Base-by-base conservation (phyloP, 2,113 vertebrate genomes). In the Osmerus mordax region DNA sequence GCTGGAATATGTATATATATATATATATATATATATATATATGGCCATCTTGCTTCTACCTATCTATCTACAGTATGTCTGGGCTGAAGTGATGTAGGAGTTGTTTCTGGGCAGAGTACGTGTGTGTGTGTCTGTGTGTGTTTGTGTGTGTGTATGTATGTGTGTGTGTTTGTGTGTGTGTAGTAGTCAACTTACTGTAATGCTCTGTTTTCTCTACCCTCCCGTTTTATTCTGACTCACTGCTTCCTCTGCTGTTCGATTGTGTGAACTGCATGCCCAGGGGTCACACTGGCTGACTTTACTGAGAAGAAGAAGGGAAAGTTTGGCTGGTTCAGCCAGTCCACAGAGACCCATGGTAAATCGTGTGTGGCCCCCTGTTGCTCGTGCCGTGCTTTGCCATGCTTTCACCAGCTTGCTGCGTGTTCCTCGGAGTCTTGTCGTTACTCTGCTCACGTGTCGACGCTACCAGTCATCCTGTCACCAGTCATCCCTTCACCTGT, bases 291-390 rank as follows among this genome's bases (percentile, higher is more conserved):
- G 93, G 96, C 94, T 52, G 95, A 99, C 90, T 93, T 99, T 88
- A 94, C 95, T 86, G 93, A 95, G 72, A 96, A 97, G 95, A 98
- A 97, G 95, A 98, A 93, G 92, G 95, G 92, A 84, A 95, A 90
- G 89, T 94, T 97, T 93, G 94, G 92, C 83, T 94, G 93, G 93
- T 97, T 97, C 93, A 94, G 90, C 75, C 95, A 94, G 92, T 95
- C 94, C 87, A 92, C 95, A 90, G 95, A 94, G 83, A 96, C 96
- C 88, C 96, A 96, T 85, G 96, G 97, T 98, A 96, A 96, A 84
- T 78, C 28, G 59, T 29, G 66, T 4, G 66, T 28, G 32, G 19
- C 21, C 64, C 54, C 77, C 69, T 75, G 3, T 61, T 72, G 65
- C 69, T 28, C 54, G 18, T 71, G 77, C 75, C 78, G 73, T 61